phyloP scores from a whole-genome alignment of 2,797 vertebrate genomes.

The Coracias cyanogaster region DNA sequence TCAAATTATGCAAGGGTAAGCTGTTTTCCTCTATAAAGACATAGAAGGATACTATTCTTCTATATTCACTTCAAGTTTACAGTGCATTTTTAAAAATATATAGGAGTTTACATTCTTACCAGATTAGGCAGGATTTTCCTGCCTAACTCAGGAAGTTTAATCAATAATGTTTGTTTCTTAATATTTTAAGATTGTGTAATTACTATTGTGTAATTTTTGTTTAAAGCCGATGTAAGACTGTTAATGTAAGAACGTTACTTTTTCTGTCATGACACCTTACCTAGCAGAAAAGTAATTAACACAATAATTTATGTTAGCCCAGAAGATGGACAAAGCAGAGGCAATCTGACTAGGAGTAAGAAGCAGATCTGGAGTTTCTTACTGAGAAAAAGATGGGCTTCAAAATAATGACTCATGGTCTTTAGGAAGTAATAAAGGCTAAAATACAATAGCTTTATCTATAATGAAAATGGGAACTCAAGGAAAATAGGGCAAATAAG shows the following conservation, averaged over 20 bases:
- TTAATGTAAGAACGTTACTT: not conserved
- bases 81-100: not conserved
- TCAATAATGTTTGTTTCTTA: not conserved
- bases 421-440: not conserved
- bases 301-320: not conserved
- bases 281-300: not conserved
- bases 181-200: not conserved
- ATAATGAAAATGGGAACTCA: not conserved
- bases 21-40: not conserved
- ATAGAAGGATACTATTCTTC: not conserved
- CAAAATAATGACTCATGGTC: rapidly evolving
- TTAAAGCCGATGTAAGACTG: not conserved
- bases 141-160: not conserved
- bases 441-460: not conserved
- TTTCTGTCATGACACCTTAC: not conserved
- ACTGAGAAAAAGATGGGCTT: not conserved
- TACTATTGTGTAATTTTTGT: not conserved
- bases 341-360: not conserved
- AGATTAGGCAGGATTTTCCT: not conserved
- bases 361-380: not conserved
- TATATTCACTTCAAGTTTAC: not conserved
- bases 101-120: not conserved
- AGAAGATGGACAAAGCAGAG: not conserved
- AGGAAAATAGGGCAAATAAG: not conserved
- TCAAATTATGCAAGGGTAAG: not conserved